Conservation (phyloP, 2,113 vertebrate species). For the Strigops habroptila region DNA sequence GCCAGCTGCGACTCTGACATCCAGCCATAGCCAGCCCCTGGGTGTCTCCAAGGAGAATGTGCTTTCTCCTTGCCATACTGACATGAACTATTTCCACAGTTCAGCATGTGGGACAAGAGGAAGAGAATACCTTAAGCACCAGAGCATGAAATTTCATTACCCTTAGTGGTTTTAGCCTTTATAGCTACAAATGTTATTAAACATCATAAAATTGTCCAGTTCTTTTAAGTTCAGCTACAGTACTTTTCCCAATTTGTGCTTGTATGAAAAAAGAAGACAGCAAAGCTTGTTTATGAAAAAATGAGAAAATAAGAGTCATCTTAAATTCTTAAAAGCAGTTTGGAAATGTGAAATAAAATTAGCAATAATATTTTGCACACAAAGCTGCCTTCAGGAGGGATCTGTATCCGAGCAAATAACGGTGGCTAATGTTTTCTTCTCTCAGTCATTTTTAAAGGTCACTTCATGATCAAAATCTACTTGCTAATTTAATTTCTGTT, state of each 20-base stretch:
- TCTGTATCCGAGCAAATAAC: slow-evolving; percentile 4
- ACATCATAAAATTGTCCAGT: slow-evolving; percentile 34
- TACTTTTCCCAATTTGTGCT: background rate
- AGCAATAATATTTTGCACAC: slow-evolving; percentile 37
- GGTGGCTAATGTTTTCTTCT: slow-evolving; percentile 19
- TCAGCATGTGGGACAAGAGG: background rate
- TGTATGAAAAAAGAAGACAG: background rate
- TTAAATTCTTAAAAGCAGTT: slow-evolving; percentile 20
- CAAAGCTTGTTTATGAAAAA: background rate
- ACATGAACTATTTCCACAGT: background rate
- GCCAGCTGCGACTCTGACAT: background rate
- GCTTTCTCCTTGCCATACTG: background rate
- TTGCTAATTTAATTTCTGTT: slow-evolving; percentile 47
- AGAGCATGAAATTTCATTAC: slow-evolving; percentile 39
- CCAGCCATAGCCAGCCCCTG: background rate
- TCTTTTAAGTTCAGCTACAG: slow-evolving; percentile 22
- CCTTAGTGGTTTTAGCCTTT: slow-evolving; percentile 10
- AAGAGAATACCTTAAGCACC: background rate
- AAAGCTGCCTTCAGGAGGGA: slow-evolving; percentile 21
- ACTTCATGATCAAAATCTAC: slow-evolving; percentile 55
- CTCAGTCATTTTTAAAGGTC: slow-evolving; percentile 61
- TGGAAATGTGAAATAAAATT: slow-evolving; percentile 18
- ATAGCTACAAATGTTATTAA: slow-evolving; percentile 38
- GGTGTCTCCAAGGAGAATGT: background rate
- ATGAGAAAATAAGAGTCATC: background rate